Evolutionary conservation across 2,888 invertebrate species (phyloP), one percentile per base, ranked within the genome.

Genomic region (Hyalella azteca): DNA sequence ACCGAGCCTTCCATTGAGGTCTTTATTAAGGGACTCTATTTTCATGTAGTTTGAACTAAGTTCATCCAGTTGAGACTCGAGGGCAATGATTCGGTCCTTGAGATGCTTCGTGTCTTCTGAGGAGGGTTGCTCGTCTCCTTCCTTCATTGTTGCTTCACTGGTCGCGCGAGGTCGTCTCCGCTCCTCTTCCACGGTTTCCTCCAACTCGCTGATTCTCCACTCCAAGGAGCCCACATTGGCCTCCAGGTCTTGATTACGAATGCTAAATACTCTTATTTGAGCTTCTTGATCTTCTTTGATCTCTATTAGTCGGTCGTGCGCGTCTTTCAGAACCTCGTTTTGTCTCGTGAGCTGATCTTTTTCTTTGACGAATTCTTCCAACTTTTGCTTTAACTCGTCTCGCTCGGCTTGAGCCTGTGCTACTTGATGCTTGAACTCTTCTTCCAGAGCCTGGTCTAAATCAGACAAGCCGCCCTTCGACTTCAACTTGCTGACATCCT

Each of bases 271-370:
- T 84, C 93, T 91, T 29, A 94, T 89, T 87, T 94, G 93, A 86
- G 91, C 91, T 85, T 94, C 94, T 87, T 94, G 92, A 83, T 92
- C 92, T 87, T 95, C 94, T 88, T 95, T 95, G 88, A 93, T 91
- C 86, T 95, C 94, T 1, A 92, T 89, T 87, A 95, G 90, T 82
- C 92, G 90, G 77, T 95, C 94, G 87, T 94, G 94, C 1, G 93
- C 93, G 41, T 91, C 90, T 26, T 91, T 91, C 75, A 95, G 88
- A 4, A 93, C 91, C 86, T 95, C 94, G 78, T 94, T 90, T 87
- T 92, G 91, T 86, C 93, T 93, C 48, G 89, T 86, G 2, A 94
- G 87, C 73, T 90, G 90, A 78, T 92, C 92, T 86, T 93, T 94
- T 85, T 95, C 95, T 1, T 88, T 87, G 79, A 89, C 90, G 81